Evolutionary conservation across 2,888 invertebrate species (phyloP).

Genomic region (Dione vanillae): DNA sequence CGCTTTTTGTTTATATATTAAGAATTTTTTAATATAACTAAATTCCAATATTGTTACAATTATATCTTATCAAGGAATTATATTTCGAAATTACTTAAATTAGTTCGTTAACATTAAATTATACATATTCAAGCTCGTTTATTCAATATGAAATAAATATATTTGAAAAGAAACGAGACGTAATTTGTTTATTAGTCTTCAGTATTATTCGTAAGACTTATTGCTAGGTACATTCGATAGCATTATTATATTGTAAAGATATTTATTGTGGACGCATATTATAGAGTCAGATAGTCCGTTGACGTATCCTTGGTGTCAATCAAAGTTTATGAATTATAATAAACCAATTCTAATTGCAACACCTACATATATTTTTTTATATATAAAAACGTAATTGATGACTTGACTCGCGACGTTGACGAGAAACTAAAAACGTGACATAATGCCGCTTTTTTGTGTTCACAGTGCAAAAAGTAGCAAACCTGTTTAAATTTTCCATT

Average conservation of each 20-base stretch:
- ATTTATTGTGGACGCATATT: neutral
- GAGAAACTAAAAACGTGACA: conserved; percentile 1
- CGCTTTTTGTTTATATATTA: too few species aligned
- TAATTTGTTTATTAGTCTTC: too few species aligned
- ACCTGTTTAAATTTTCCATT: conserved; percentile 1
- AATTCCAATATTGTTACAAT: too few species aligned
- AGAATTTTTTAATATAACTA: too few species aligned
- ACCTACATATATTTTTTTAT: conserved; percentile 17
- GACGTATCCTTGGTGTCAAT: conserved; percentile 27
- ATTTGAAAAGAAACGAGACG: too few species aligned
- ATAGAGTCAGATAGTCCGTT: neutral
- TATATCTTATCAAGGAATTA: too few species aligned
- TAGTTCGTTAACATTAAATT: too few species aligned
- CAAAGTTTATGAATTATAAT: conserved; percentile 31
- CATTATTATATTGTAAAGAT: neutral
- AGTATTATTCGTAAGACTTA: neutral
- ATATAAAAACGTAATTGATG: conserved; percentile 1
- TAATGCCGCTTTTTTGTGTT: conserved; percentile 9
- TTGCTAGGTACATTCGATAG: neutral
- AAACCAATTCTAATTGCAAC: conserved; percentile 11
- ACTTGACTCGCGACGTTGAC: conserved; percentile 4
- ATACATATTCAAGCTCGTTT: too few species aligned
- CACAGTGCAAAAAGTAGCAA: neutral
- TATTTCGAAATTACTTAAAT: too few species aligned
- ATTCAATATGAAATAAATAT: too few species aligned